phyloP scores from a whole-genome alignment of 2,113 vertebrate genomes.

The Rousettus leschenaultii region DNA sequence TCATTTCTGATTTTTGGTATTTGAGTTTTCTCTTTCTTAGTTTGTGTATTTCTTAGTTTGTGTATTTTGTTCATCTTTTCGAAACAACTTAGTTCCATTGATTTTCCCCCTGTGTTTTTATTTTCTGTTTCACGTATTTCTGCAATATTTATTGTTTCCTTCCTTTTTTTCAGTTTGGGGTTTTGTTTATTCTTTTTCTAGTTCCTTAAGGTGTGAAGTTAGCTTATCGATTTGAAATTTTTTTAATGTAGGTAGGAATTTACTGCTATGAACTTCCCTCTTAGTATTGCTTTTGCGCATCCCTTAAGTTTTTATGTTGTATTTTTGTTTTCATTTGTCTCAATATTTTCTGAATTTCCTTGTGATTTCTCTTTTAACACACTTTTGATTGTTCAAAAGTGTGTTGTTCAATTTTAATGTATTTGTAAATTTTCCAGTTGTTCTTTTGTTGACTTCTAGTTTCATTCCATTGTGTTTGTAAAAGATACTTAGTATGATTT shows the following conservation, averaged over 20 bases:
- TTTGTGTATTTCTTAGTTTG: not conserved
- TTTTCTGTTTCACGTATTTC: not conserved
- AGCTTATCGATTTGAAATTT: not conserved
- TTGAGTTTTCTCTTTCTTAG: not conserved
- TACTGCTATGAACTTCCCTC: not conserved
- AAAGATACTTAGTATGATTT: too few species aligned
- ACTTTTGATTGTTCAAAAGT: not conserved
- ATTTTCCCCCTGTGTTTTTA: not conserved
- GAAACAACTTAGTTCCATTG: not conserved
- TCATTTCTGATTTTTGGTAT: not conserved
- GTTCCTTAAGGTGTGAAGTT: not conserved
- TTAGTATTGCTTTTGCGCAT: not conserved
- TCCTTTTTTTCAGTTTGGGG: not conserved
- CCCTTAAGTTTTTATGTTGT: not conserved
- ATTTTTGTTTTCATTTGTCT: not conserved
- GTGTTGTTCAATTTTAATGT: not conserved
- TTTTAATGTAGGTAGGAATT: not conserved
- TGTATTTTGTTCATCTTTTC: not conserved
- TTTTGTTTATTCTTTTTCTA: not conserved
- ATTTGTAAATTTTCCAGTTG: not conserved
- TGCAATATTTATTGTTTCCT: not conserved
- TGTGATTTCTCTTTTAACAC: not conserved
- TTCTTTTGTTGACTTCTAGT: too few species aligned
- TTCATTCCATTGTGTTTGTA: too few species aligned
- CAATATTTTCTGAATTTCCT: not conserved